Conservation (phyloP, 2,113 vertebrate species). For the Leucoraja erinaceus region DNA sequence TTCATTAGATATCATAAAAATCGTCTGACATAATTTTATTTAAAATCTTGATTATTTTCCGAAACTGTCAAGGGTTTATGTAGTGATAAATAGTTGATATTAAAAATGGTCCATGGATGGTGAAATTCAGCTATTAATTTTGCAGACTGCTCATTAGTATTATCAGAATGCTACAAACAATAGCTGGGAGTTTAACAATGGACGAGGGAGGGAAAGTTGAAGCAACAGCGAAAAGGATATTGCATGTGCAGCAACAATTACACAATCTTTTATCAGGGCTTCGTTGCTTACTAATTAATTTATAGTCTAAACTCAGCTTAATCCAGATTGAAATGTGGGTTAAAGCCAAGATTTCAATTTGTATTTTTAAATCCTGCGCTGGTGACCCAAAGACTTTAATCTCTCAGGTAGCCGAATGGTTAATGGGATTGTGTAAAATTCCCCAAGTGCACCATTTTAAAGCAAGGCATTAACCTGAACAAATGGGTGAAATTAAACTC, state of each 20-base stretch:
- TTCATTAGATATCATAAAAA: slow-evolving; percentile 31
- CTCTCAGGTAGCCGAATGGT: neutral
- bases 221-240: neutral
- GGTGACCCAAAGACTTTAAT: neutral
- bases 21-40: slow-evolving; percentile 28
- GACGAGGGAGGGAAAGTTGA: too few species aligned
- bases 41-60: slow-evolving; percentile 26
- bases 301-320: neutral
- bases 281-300: neutral
- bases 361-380: neutral
- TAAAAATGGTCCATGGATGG: slow-evolving; percentile 26
- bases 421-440: neutral
- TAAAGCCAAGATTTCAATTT: neutral
- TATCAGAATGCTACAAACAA: neutral
- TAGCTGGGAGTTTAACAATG: neutral
- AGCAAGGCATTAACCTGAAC: neutral
- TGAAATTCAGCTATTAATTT: slow-evolving; percentile 29
- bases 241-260: neutral
- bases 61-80: slow-evolving; percentile 19
- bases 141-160: neutral
- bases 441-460: neutral
- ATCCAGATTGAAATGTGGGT: neutral
- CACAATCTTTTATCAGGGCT: neutral
- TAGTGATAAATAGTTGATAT: slow-evolving; percentile 28
- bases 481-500: slow-evolving; percentile 22